Evolutionary conservation across 2,797 vertebrate genomes (phyloP), one percentile per base, ranked within the genome.

Genomic region (Hyperoplus immaculatus): DNA sequence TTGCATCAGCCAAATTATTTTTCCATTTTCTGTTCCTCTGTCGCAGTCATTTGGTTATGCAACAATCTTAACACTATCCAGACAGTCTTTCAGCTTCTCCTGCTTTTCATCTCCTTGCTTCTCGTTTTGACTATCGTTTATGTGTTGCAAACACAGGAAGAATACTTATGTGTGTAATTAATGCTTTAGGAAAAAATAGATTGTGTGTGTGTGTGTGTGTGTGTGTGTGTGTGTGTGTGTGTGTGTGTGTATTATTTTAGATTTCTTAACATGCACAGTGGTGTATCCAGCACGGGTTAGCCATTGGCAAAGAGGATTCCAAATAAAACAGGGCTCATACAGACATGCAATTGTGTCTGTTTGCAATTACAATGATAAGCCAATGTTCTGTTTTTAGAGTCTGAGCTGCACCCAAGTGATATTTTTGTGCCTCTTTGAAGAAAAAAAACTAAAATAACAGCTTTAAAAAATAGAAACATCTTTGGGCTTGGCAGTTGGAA

Each of bases 1-100:
- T 72, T 47, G 67, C 75, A 77, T 72, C 75, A 70, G 75, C 69
- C 55, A 49, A 84, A 81, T 85, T 85, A 93, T 83, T 82, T 75
- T 84, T 77, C 83, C 67, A 55, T 85, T 87, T 89, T 91, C 89
- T 80, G 1, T 87, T 76, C 88, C 73, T 75, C 50, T 60, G 53
- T 67, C 54, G 29, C 66, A 72, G 54, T 68, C 60, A 59, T 68
- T 67, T 50, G 49, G 71, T 93, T 92, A 89, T 75, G 83, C 72
- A 92, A 91, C 79, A 47, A 16, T 66, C 29, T 69, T 62, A 72
- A 76, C 78, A 72, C 71, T 72, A 78, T 69, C 66, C 82, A 82
- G 74, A 74, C 62, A 46, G 12, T 41, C 53, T 49, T 54, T 67
- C 42, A 54, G 49, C 79, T 79, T 76, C 69, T 75, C 50, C 72